Percentiles rank a stretch among this genome's conserved stretches.
Evolutionary conservation across 2,113 vertebrate species (phyloP).

Genomic region (Sylvilagus bachmani): DNA sequence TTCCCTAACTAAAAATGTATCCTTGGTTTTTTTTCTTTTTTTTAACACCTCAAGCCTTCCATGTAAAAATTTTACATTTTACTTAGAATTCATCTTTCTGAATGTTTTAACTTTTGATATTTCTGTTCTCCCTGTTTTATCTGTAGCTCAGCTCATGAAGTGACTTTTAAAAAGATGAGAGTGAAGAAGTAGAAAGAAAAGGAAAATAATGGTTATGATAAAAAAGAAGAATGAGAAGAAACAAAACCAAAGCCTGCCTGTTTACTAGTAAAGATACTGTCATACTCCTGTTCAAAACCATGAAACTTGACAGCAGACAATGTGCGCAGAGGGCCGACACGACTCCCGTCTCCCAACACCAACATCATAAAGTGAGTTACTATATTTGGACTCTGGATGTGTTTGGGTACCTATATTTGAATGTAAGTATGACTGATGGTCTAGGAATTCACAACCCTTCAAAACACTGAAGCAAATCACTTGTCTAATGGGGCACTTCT

Average conservation of each 20-base stretch:
- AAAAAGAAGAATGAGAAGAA: not conserved
- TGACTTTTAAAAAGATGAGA: not conserved
- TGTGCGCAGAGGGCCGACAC: slow-evolving; percentile 43
- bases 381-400: slow-evolving; percentile 78
- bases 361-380: slow-evolving; percentile 46
- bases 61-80: not conserved
- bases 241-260: not conserved
- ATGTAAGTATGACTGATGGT: slow-evolving; percentile 83
- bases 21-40: not conserved
- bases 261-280: slow-evolving; percentile 19
- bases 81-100: slow-evolving; percentile 35
- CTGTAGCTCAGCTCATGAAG: slow-evolving; percentile 21
- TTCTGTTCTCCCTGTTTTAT: not conserved
- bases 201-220: not conserved
- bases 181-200: not conserved
- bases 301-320: not conserved
- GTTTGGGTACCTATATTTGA: slow-evolving; percentile 79
- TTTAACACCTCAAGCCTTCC: not conserved
- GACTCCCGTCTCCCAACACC: slow-evolving; percentile 66
- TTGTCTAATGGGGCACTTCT: slow-evolving; percentile 58
- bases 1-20: slow-evolving; percentile 21
- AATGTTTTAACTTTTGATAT: slow-evolving; percentile 35
- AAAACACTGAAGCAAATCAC: slow-evolving; percentile 68
- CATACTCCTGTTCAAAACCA: slow-evolving; percentile 47
- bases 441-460: slow-evolving; percentile 80